phyloP scores from a whole-genome alignment of 2,797 vertebrate species.

The Coendou prehensilis region DNA sequence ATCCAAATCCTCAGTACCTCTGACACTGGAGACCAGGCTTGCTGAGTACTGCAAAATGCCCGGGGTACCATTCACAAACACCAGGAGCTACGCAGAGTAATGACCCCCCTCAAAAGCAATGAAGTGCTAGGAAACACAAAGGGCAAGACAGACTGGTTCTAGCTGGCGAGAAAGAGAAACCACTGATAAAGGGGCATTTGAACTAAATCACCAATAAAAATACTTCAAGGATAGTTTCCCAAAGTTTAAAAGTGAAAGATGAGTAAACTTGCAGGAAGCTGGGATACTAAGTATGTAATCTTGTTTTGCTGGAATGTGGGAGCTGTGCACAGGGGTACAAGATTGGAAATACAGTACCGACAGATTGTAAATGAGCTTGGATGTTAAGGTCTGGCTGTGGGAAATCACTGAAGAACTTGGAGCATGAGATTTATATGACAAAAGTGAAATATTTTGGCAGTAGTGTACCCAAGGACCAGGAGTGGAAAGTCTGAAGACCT shows the following conservation, averaged over 20 bases:
- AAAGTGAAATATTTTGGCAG: slow-evolving; percentile 10
- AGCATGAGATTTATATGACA: slow-evolving; percentile 20
- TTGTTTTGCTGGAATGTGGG: background rate
- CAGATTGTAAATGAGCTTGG: background rate
- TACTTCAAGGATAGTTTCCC: background rate
- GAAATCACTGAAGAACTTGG: slow-evolving; percentile 5
- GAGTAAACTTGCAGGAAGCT: slow-evolving; percentile 31
- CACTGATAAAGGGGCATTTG: background rate
- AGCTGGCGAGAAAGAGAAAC: background rate
- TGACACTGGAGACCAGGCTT: background rate
- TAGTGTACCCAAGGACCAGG: background rate
- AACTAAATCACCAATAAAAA: slow-evolving; percentile 49
- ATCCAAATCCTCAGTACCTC: background rate
- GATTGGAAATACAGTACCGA: background rate
- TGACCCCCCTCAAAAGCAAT: background rate
- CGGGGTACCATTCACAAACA: background rate
- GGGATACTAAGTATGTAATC: background rate
- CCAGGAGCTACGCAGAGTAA: background rate
- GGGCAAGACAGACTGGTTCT: background rate
- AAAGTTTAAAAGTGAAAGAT: slow-evolving; percentile 42
- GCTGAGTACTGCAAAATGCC: background rate
- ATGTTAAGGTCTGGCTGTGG: background rate
- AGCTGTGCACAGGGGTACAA: background rate
- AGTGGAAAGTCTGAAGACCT: background rate
- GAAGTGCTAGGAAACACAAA: background rate